phyloP scores from a whole-genome alignment of 2,113 vertebrate species.

The Thalassoma bifasciatum region DNA sequence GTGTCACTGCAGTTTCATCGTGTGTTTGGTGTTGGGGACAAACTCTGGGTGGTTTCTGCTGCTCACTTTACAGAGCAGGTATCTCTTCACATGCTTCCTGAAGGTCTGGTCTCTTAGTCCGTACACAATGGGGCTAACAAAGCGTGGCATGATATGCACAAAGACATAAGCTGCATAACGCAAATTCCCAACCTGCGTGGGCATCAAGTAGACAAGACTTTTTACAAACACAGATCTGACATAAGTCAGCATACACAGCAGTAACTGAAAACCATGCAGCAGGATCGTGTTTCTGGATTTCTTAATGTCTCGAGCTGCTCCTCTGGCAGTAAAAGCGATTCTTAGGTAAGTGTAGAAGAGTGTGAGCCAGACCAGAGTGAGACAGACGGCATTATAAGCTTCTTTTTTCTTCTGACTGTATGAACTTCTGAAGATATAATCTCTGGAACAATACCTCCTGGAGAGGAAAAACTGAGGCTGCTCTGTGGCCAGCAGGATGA shows the following conservation, averaged over 20 bases:
- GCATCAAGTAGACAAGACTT: constrained; percentile 33
- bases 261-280: constrained; percentile 74
- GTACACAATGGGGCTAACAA: constrained; percentile 77
- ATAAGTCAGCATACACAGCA: constrained; percentile 75
- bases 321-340: constrained; percentile 64
- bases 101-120: constrained; percentile 76
- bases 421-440: constrained; percentile 46
- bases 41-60: not conserved
- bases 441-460: constrained; percentile 33
- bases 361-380: constrained; percentile 65
- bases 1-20: not conserved
- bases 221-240: constrained; percentile 38
- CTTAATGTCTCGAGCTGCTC: constrained; percentile 14
- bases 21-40: not conserved
- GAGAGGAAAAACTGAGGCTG: constrained; percentile 62
- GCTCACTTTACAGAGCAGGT: constrained; percentile 43
- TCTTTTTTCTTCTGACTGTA: constrained; percentile 60
- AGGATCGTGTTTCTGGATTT: constrained; percentile 79
- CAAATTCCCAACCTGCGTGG: not conserved
- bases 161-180: constrained; percentile 56
- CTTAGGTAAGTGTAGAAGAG: constrained; percentile 70
- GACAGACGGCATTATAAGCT: constrained; percentile 33
- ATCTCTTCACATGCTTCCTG: constrained; percentile 57
- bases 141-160: constrained; percentile 71
- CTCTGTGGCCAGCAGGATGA: constrained; percentile 64